A percentile compares a stretch with the other conserved stretches of the same genome.
Evolutionary conservation across 2,113 vertebrate species (phyloP).

Genomic region (Coptodon bakossiorum): DNA sequence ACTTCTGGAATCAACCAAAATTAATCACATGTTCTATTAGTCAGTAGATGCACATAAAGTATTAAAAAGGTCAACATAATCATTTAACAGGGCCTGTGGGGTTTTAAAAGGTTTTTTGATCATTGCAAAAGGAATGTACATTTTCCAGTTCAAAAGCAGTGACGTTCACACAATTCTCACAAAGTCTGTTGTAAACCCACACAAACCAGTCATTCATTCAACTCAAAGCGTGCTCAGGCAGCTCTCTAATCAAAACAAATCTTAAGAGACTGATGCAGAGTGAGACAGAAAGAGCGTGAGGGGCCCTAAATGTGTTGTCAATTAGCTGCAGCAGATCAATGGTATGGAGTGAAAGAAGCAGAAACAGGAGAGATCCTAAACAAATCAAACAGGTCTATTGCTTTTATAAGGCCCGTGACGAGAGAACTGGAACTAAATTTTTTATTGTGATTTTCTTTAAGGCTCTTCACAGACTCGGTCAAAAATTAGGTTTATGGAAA

Average conservation of each 20-base stretch:
- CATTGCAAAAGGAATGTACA: not conserved
- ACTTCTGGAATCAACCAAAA: not conserved
- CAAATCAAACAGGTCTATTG: constrained; percentile 13
- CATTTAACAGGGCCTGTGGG: rapidly evolving
- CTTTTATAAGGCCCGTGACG: not conserved
- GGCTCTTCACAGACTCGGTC: not conserved
- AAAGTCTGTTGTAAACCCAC: not conserved
- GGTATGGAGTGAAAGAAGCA: not conserved
- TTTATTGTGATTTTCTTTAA: not conserved
- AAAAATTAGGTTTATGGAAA: not conserved
- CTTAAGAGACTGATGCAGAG: not conserved
- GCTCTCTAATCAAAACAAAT: constrained; percentile 23
- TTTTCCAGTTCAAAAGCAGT: not conserved
- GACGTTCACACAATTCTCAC: not conserved
- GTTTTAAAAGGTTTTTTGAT: not conserved
- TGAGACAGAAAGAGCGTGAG: not conserved
- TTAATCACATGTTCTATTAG: not conserved
- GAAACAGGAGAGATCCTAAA: not conserved
- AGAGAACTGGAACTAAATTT: constrained; percentile 1
- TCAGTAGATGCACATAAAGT: not conserved
- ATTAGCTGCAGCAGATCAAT: constrained; percentile 33
- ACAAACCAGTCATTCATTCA: constrained; percentile 17
- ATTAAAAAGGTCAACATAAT: not conserved
- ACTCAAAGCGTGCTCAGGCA: not conserved
- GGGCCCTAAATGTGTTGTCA: constrained; percentile 34